Conservation (phyloP, 1,140 invertebrate genomes). For the Cecropterus lyciades region DNA sequence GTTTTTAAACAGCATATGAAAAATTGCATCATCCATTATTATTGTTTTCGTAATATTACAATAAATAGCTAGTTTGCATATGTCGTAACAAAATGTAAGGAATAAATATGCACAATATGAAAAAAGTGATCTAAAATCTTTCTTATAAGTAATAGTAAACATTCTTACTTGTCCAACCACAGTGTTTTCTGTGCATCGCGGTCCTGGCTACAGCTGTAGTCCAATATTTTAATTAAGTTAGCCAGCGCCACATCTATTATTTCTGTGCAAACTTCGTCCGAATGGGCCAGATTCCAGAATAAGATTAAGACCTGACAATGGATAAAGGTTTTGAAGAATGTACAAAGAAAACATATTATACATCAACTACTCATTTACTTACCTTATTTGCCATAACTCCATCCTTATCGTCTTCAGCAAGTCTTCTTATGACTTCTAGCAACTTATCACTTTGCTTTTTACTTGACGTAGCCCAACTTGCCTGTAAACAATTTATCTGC, state of each 20-base stretch:
- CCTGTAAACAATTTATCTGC: slow-evolving; percentile 80
- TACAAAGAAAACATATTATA: slow-evolving; percentile 7
- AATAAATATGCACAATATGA: too few species aligned
- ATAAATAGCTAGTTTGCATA: too few species aligned
- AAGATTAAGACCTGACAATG: slow-evolving; percentile 93
- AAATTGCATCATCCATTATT: too few species aligned
- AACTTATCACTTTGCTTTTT: slow-evolving; percentile 98
- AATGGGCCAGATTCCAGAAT: slow-evolving; percentile 98
- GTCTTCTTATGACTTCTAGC: slow-evolving; percentile 95
- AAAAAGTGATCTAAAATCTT: too few species aligned
- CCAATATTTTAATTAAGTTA: slow-evolving; percentile 98
- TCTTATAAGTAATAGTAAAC: neutral
- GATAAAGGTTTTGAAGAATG: slow-evolving; percentile 1
- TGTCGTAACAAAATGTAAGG: too few species aligned
- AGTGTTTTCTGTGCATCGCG: slow-evolving; percentile 97
- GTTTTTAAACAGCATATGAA: too few species aligned
- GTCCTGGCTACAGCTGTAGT: slow-evolving; percentile 98
- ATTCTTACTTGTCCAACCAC: slow-evolving; percentile 93
- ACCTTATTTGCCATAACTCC: slow-evolving; percentile 99
- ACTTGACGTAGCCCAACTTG: slow-evolving; percentile 97
- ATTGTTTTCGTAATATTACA: too few species aligned
- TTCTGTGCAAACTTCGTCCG: slow-evolving; percentile 97
- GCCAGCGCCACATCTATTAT: slow-evolving; percentile 98
- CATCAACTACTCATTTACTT: slow-evolving; percentile 28
- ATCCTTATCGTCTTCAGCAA: slow-evolving; percentile 99